phyloP scores from a whole-genome alignment of 1,140 invertebrate genomes.

The Stratiolaelaps scimitus region DNA sequence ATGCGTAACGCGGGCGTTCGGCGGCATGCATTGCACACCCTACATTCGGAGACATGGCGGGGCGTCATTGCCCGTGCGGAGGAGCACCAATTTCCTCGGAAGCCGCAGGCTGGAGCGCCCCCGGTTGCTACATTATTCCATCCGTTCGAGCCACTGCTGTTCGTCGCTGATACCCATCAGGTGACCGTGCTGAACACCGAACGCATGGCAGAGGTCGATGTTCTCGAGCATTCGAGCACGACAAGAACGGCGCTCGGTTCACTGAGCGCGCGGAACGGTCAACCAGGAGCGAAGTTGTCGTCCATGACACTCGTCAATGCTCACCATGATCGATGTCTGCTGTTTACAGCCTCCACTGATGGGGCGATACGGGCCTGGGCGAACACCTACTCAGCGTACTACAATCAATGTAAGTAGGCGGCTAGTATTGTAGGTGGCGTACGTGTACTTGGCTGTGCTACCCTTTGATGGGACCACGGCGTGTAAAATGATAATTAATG shows the following conservation, averaged over 20 bases:
- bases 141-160: conserved; percentile 74
- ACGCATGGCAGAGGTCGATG: conserved; percentile 15
- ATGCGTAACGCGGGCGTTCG: conserved; percentile 52
- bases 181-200: conserved; percentile 15
- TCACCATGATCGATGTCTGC: conserved; percentile 60
- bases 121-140: conserved; percentile 51
- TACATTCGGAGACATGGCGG: neutral
- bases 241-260: neutral
- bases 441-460: too few relatives aligned
- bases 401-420: conserved; percentile 1
- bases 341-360: conserved; percentile 42
- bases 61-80: neutral
- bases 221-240: neutral
- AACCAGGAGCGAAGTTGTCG: conserved; percentile 52
- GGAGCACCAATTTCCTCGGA: conserved; percentile 3
- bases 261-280: neutral
- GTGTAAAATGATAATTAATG: too few relatives aligned
- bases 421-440: too few relatives aligned
- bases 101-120: neutral
- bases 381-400: conserved; percentile 21
- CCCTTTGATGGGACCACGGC: too few relatives aligned
- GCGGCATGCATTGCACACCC: conserved; percentile 42
- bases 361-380: conserved; percentile 20
- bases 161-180: conserved; percentile 53
- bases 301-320: conserved; percentile 75